Base-by-base conservation (phyloP, 2,888 invertebrate species). In the Loripinus fragilis region DNA sequence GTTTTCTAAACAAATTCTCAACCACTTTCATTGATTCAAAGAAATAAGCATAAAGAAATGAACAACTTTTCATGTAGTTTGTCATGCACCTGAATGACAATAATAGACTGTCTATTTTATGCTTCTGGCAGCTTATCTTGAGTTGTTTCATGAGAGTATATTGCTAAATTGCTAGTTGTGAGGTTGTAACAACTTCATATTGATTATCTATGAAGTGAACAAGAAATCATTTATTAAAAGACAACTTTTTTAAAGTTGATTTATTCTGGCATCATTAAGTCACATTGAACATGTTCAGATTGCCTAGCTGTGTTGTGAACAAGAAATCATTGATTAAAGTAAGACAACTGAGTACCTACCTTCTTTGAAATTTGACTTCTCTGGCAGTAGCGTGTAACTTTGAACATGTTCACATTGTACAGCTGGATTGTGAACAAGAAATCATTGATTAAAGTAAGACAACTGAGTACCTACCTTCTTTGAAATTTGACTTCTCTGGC, bases 301-400 rank as follows among this genome's bases (percentile, higher is more conserved):
- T 97, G 90, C 97, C 98, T 76, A 98, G 96, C 91, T 96, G 96
- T 0, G 96, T 95, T 78, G 95, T 95, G 80, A 96, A 95, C 76
- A 97, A 96, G 91, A 99, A 97, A 90, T 97, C 96, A 91, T 96
- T 96, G n/a, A 97, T 94, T n/a, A n/a, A n/a, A n/a, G n/a, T n/a
- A n/a, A n/a, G n/a, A n/a, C n/a, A n/a, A n/a, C n/a, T n/a, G n/a
- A n/a, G n/a, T 45, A 20, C 45, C 45, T 20, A 83, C 83, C 83
- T 98, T 98, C 80, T 97, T 97, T 7, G 96, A 96, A 28, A 99
- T 94, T 89, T 96, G 96, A 23, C 96, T 96, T 85, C 95, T 95
- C 81, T 96, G 95, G 90, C 97, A 96, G 93, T 98, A 98, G 83
- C 96, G 95, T 0, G 97, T 93, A 12, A 98, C 92, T 70, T 96